These are phyloP conservation scores for Patella depressa DNA, from an alignment of 2,888 invertebrate species.

Conservation along the genomic window DNA sequence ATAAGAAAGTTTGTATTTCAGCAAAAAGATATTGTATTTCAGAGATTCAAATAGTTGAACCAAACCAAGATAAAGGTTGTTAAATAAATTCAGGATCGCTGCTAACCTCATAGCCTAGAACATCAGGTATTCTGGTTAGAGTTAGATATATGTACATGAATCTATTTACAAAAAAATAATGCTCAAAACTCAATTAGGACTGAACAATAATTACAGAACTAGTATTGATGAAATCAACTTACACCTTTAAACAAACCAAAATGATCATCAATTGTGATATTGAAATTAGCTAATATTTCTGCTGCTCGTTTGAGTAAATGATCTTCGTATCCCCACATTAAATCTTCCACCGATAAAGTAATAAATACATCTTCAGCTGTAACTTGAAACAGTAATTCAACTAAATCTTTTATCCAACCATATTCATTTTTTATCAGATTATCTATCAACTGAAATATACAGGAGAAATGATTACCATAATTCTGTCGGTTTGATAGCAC, in stretches of 20 bases:
- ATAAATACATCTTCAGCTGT: conserved; percentile 46
- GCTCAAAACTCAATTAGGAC: too few relatives aligned
- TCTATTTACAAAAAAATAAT: too few relatives aligned
- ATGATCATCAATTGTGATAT: conserved; percentile 74
- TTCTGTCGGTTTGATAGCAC: too few relatives aligned
- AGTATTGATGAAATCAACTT: conserved; percentile 66
- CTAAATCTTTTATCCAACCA: conserved; percentile 37
- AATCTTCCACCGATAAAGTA: conserved; percentile 45
- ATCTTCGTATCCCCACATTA: conserved; percentile 64
- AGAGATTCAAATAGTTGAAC: too few relatives aligned
- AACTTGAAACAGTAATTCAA: conserved; percentile 34
- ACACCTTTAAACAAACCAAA: conserved; percentile 91
- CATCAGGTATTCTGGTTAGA: too few relatives aligned
- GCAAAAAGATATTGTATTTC: too few relatives aligned
- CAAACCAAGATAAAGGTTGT: too few relatives aligned
- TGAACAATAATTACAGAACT: too few relatives aligned
- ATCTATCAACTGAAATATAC: conserved; percentile 45
- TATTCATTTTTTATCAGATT: conserved; percentile 48
- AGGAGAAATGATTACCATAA: neutral
- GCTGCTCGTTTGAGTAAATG: conserved; percentile 44
- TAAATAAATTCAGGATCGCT: too few relatives aligned
- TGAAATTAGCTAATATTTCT: conserved; percentile 29
- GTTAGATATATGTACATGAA: too few relatives aligned
- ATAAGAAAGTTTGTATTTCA: too few relatives aligned
- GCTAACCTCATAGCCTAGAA: too few relatives aligned